These are phyloP conservation scores for Diaphora mendica DNA, from an alignment of 2,888 invertebrate genomes.

Conservation along the genomic window DNA sequence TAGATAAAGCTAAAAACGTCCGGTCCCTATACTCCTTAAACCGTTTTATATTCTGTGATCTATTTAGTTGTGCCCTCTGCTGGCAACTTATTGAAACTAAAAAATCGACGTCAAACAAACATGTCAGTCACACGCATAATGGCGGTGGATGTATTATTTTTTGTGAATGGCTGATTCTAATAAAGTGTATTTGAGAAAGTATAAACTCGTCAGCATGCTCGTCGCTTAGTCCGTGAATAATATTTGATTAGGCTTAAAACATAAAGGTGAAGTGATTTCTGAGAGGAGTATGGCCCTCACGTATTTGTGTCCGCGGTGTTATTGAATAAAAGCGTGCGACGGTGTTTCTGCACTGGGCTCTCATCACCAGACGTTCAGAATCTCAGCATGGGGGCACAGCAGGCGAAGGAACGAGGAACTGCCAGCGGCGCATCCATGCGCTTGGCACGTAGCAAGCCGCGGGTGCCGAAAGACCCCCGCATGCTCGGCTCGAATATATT, in stretches of 20 bases:
- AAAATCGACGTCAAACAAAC: constrained; percentile 81
- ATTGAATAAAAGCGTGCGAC: constrained; percentile 69
- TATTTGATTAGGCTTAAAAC: constrained; percentile 19
- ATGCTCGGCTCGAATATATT: constrained; percentile 96
- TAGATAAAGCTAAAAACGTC: too few relatives aligned
- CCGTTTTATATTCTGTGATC: constrained; percentile 8
- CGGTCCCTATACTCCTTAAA: too few relatives aligned
- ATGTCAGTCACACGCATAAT: constrained; percentile 74
- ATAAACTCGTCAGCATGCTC: constrained; percentile 45
- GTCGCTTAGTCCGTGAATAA: constrained; percentile 30
- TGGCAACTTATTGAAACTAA: constrained; percentile 54
- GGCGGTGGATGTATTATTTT: constrained; percentile 80
- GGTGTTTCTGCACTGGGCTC: constrained; percentile 51
- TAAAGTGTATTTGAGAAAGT: constrained; percentile 59
- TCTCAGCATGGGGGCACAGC: constrained; percentile 94
- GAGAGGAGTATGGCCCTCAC: constrained; percentile 61
- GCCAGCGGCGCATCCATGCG: constrained; percentile 91
- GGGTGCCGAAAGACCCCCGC: constrained; percentile 93
- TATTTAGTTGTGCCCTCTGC: constrained; percentile 56
- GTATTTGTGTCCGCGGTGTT: constrained; percentile 64
- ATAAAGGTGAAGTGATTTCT: constrained; percentile 28
- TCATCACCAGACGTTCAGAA: constrained; percentile 46
- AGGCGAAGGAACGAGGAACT: constrained; percentile 95
- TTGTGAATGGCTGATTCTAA: constrained; percentile 60
- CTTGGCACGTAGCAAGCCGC: constrained; percentile 91